Base-by-base conservation (phyloP, 2,888 invertebrate genomes). In the Bombylius discolor region DNA sequence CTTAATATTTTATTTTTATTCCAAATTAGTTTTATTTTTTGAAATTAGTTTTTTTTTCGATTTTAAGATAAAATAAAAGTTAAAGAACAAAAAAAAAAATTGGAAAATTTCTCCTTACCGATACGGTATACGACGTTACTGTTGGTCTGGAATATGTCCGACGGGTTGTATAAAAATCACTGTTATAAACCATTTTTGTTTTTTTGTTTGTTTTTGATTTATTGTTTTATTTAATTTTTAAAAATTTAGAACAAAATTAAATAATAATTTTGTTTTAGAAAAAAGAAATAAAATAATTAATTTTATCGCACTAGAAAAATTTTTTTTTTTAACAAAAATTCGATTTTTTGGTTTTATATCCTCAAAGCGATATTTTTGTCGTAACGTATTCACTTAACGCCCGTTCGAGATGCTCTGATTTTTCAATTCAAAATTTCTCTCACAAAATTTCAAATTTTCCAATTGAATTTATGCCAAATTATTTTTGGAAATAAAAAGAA, bases 161-260 rank as follows among this genome's bases (percentile, higher is more conserved):
- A 78, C 90, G 85, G 76, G 87, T 87, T 70, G 90, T 89, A 77
- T 89, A 88, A 78, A 89, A 91, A 79, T 90, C 90, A 81, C 87
- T 87, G 80, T 89, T 89, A 85, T 90, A 90, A 78, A 90, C 90
- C 90, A 91, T 91, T 77, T 79, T 82, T 62, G 63, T 62, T 64
- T 59, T 63, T 60, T 63, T 62, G 59, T 55, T 49, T 64, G 49
- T 62, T 51, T n/a, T 62, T 63, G 23, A 23, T 23, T 23, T 23
- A 23, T 23, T 23, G n/a, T n/a, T n/a, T n/a, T n/a, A n/a, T n/a
- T 64, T 63, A 48, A 45, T 56, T 56, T 51, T 56, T 58, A n/a
- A 51, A 54, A 52, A 52, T 53, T 49, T 42, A 56, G 56, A 56
- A 47, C 42, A 59, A 59, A 59, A 52, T 57, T 51, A 58, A 56